These are phyloP conservation scores for Neodiprion pinetum DNA, from an alignment of 1,140 invertebrate species.

Conservation along the genomic window DNA sequence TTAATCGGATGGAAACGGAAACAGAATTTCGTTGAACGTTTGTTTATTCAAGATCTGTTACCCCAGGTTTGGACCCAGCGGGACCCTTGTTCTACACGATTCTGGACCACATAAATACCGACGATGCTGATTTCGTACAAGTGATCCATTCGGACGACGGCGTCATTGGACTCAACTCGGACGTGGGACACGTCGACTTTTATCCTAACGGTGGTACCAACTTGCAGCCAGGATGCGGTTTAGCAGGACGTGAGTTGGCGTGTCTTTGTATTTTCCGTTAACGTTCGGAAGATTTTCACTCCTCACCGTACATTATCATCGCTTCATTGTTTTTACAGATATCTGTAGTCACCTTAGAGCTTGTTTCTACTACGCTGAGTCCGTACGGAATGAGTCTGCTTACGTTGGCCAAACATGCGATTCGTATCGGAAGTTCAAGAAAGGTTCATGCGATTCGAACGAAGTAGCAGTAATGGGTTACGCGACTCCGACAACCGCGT, in stretches of 20 bases:
- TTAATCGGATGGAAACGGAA: too few relatives aligned
- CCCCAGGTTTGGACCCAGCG: conserved; percentile 62
- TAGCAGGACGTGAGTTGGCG: conserved; percentile 8
- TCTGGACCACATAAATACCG: conserved; percentile 36
- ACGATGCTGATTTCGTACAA: conserved; percentile 67
- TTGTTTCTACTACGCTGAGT: conserved; percentile 52
- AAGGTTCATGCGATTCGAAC: conserved; percentile 37
- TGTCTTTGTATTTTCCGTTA: conserved; percentile 27
- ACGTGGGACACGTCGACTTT: conserved; percentile 70
- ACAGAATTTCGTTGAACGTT: background rate
- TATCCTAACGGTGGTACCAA: conserved; percentile 70
- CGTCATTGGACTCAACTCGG: conserved; percentile 48
- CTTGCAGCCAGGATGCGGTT: conserved; percentile 71
- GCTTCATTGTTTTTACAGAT: conserved; percentile 36
- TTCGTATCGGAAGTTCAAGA: conserved; percentile 45
- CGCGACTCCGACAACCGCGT: conserved; percentile 21
- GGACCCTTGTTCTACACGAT: conserved; percentile 49
- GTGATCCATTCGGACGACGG: conserved; percentile 70
- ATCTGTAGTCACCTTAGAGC: conserved; percentile 55
- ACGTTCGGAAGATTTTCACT: conserved; percentile 33
- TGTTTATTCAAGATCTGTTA: background rate
- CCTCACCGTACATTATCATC: background rate
- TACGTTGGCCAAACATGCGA: conserved; percentile 42
- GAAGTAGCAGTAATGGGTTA: conserved; percentile 41
- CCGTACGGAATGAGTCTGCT: conserved; percentile 36